Conservation (phyloP, 1,140 invertebrate species). For the Drosophila cardini region DNA sequence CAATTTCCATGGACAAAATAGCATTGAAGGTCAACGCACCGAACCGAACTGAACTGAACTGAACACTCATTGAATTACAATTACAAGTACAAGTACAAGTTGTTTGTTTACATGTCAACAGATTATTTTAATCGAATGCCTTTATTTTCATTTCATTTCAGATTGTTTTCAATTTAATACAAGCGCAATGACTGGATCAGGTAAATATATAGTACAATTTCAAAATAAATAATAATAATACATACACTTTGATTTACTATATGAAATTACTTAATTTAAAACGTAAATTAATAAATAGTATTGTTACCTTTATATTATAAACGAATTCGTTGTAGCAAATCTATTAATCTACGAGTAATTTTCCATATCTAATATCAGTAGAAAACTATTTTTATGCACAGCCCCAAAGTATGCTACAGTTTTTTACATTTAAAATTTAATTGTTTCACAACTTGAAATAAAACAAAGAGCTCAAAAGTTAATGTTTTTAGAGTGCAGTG, state of each 20-base stretch:
- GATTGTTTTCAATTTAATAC: constrained; percentile 42
- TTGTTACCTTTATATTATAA: too few relatives aligned
- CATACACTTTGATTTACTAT: too few relatives aligned
- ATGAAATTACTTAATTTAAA: too few relatives aligned
- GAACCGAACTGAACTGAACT: too few relatives aligned
- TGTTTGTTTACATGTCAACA: constrained; percentile 38
- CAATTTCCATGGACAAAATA: constrained; percentile 34
- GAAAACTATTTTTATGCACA: background rate
- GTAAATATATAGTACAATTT: constrained; percentile 52
- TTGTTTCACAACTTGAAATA: background rate
- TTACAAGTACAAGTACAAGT: constrained; percentile 33
- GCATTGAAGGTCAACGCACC: constrained; percentile 50
- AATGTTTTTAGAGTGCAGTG: too few relatives aligned
- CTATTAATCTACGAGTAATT: too few relatives aligned
- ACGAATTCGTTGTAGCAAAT: too few relatives aligned
- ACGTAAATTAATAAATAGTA: too few relatives aligned
- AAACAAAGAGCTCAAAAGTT: too few relatives aligned
- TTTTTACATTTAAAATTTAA: background rate
- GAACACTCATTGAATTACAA: constrained; percentile 49
- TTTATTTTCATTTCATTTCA: constrained; percentile 52
- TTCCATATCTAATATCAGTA: too few relatives aligned
- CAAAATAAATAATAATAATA: too few relatives aligned
- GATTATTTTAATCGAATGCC: constrained; percentile 53
- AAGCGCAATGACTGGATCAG: constrained; percentile 71
- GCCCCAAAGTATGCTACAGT: constrained; percentile 13